A percentile compares a stretch with the other conserved stretches of the same genome.
phyloP scores from a whole-genome alignment of 2,797 vertebrate genomes.

The Poeciliopsis infans region DNA sequence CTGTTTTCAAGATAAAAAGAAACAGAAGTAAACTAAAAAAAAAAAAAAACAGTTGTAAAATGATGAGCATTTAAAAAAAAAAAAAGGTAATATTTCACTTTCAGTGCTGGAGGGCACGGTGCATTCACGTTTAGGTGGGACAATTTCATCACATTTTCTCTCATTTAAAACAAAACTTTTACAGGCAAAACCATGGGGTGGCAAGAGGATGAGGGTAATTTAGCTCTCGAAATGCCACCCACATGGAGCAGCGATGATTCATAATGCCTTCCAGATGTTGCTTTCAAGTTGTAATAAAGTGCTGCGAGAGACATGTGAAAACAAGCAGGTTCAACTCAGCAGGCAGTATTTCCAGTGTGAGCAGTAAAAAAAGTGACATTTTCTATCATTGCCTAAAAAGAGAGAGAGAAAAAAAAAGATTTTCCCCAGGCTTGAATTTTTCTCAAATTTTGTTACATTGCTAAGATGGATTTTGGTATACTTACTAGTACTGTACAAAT shows the following conservation, averaged over 20 bases:
- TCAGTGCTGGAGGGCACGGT: background rate
- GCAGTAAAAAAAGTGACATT: slow-evolving; percentile 10
- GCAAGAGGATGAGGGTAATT: slow-evolving; percentile 58
- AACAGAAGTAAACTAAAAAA: background rate
- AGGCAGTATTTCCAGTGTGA: background rate
- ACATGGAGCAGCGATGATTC: slow-evolving; percentile 60
- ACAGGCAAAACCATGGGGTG: slow-evolving; percentile 30
- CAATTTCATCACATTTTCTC: slow-evolving; percentile 19
- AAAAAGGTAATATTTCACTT: background rate
- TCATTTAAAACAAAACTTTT: slow-evolving; percentile 35
- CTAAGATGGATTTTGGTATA: background rate
- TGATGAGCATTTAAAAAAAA: background rate
- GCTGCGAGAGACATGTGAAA: slow-evolving; percentile 41
- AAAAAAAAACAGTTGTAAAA: background rate
- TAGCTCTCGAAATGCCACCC: slow-evolving; percentile 67
- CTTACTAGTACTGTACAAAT: too few species aligned
- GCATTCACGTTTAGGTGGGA: background rate
- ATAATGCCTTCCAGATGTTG: slow-evolving; percentile 73
- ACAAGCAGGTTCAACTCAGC: slow-evolving; percentile 53
- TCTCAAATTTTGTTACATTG: background rate
- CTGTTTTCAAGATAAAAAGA: background rate
- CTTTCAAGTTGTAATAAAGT: slow-evolving; percentile 28
- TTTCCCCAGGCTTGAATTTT: background rate
- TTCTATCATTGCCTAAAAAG: background rate
- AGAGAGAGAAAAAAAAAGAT: too few species aligned